A percentile compares a stretch with the other conserved stretches of the same genome.
Conservation (phyloP, 1,140 invertebrate species). For the Megalonaias nervosa region DNA sequence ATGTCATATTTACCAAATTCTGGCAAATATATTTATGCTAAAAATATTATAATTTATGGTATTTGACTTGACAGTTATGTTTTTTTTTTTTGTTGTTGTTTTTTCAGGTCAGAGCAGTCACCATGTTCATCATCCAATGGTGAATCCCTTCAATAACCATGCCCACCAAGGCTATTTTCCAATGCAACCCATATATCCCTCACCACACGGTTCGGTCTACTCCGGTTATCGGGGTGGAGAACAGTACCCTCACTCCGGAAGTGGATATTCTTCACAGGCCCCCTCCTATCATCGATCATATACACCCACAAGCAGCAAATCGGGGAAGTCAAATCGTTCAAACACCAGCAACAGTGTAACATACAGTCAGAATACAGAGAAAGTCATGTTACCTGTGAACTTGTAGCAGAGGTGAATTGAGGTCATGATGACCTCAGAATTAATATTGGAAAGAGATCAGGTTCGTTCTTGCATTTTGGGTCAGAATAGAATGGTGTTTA, state of each 20-base stretch:
- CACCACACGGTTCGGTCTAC: conserved; percentile 50
- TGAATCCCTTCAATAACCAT: conserved; percentile 42
- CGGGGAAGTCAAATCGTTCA: conserved; percentile 60
- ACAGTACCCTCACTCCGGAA: conserved; percentile 29
- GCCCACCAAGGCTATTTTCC: conserved; percentile 61
- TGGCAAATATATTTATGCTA: too few species aligned
- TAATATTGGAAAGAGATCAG: too few species aligned
- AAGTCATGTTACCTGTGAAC: conserved; percentile 56
- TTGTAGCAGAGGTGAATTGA: conserved; percentile 29
- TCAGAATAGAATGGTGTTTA: too few species aligned
- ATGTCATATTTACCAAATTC: too few species aligned
- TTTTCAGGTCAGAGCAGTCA: conserved; percentile 35
- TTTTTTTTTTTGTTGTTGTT: too few species aligned
- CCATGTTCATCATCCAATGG: conserved; percentile 18
- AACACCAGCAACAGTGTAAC: conserved; percentile 53
- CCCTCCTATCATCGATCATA: conserved; percentile 55
- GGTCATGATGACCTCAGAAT: too few species aligned
- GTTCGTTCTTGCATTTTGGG: too few species aligned
- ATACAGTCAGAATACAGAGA: conserved; percentile 59
- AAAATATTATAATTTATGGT: too few species aligned
- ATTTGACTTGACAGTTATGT: too few species aligned
- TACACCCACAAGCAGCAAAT: conserved; percentile 63
- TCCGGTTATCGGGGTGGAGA: conserved; percentile 27
- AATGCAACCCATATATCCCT: conserved; percentile 57
- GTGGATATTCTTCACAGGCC: conserved; percentile 35